A percentile compares a stretch with the other conserved stretches of the same genome.
Evolutionary conservation across 2,888 invertebrate species (phyloP).

Genomic region (Nebria brevicollis): DNA sequence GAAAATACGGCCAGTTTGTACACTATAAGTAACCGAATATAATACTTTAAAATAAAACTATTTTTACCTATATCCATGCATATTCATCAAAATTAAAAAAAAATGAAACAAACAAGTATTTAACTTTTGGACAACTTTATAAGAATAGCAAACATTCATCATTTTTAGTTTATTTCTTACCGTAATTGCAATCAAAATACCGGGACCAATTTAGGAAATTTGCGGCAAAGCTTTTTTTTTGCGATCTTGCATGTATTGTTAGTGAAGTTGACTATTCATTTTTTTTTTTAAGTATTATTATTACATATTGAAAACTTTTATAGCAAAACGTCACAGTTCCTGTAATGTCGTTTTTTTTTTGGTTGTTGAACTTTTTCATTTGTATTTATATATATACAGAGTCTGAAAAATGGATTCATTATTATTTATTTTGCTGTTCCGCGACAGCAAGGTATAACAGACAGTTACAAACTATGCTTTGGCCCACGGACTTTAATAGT

Average conservation of each 20-base stretch:
- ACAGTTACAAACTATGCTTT: constrained; percentile 19
- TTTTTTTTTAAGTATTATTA: constrained; percentile 30
- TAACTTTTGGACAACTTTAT: constrained; percentile 19
- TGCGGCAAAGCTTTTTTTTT: constrained; percentile 40
- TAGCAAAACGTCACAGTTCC: constrained; percentile 41
- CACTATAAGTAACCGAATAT: constrained; percentile 45
- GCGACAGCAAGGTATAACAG: constrained; percentile 46
- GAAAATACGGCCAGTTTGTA: constrained; percentile 40
- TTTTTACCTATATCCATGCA: constrained; percentile 27
- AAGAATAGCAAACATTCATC: not conserved
- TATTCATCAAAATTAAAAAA: not conserved
- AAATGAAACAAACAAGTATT: constrained; percentile 21
- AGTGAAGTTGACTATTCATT: constrained; percentile 26
- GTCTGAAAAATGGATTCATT: constrained; percentile 14
- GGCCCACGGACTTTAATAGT: constrained; percentile 20
- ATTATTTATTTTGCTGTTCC: constrained; percentile 39
- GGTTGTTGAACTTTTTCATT: constrained; percentile 27
- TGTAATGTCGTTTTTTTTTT: constrained; percentile 39
- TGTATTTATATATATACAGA: constrained; percentile 2
- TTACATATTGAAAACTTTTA: constrained; percentile 27
- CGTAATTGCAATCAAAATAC: constrained; percentile 6
- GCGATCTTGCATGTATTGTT: constrained; percentile 36
- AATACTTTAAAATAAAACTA: constrained; percentile 16
- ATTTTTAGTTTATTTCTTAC: not conserved
- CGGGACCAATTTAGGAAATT: constrained; percentile 15